phyloP scores from a whole-genome alignment of 2,113 vertebrate species.

The Leptobrachium leishanense region DNA sequence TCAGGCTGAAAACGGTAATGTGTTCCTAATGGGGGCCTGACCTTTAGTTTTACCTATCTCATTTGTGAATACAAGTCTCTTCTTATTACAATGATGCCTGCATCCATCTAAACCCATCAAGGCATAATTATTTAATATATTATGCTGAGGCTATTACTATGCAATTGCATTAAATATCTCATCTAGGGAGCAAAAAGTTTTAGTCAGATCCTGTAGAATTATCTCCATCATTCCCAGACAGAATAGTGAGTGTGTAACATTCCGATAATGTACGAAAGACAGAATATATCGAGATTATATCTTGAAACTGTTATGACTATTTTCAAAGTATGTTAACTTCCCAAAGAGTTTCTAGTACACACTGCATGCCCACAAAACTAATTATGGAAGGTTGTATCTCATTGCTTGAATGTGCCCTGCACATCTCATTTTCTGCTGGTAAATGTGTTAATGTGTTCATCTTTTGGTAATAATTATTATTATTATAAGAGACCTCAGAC shows the following conservation, averaged over 20 bases:
- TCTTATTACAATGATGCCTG: background rate
- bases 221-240: conserved; percentile 4
- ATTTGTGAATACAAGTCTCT: background rate
- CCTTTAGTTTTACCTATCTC: conserved; percentile 10
- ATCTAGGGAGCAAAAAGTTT: background rate
- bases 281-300: background rate
- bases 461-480: background rate
- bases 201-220: conserved; percentile 5
- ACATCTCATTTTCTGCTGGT: background rate
- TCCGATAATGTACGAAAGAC: background rate
- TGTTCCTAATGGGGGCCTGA: conserved; percentile 2
- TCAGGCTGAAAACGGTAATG: background rate
- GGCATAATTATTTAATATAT: conserved; percentile 11
- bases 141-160: conserved; percentile 17
- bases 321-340: background rate
- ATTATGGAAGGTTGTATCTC: background rate
- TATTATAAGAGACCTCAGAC: background rate
- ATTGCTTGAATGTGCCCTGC: background rate
- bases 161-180: conserved; percentile 18
- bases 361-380: background rate
- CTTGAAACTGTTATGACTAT: background rate
- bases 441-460: background rate
- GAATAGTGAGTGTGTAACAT: background rate
- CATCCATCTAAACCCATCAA: conserved; percentile 14
- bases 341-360: background rate